These are phyloP conservation scores for Oncorhynchus nerka DNA, from an alignment of 2,113 vertebrate genomes.

Conservation along the genomic window DNA sequence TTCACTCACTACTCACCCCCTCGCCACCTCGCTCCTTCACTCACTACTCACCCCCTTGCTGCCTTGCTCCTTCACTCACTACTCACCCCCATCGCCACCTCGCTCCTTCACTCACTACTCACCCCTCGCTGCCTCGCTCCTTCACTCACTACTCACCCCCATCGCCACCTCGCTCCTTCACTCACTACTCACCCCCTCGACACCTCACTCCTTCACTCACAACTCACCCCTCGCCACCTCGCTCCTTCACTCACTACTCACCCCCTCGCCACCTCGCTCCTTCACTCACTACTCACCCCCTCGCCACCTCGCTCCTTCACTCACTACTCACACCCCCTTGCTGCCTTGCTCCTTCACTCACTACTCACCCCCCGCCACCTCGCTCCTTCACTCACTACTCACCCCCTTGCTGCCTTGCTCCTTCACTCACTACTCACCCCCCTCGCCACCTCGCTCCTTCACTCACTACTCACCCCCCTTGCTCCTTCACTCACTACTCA, in stretches of 20 bases:
- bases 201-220: not conserved
- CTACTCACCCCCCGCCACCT: not conserved
- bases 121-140: not conserved
- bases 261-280: no score
- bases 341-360: not conserved
- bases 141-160: not conserved
- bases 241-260: not conserved
- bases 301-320: no score
- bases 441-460: no score
- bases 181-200: not conserved
- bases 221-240: not conserved
- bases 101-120: no score
- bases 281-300: no score
- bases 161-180: no score
- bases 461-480: not conserved
- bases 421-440: no score
- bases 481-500: not conserved
- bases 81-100: not conserved
- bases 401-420: not conserved
- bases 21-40: no score
- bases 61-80: not conserved
- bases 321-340: not conserved
- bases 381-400: no score
- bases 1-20: no score
- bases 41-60: not conserved